Percentiles rank a stretch among this genome's conserved stretches.
These are phyloP conservation scores for Stegostoma tigrinum DNA, from an alignment of 2,113 vertebrate genomes.

Conservation along the genomic window DNA sequence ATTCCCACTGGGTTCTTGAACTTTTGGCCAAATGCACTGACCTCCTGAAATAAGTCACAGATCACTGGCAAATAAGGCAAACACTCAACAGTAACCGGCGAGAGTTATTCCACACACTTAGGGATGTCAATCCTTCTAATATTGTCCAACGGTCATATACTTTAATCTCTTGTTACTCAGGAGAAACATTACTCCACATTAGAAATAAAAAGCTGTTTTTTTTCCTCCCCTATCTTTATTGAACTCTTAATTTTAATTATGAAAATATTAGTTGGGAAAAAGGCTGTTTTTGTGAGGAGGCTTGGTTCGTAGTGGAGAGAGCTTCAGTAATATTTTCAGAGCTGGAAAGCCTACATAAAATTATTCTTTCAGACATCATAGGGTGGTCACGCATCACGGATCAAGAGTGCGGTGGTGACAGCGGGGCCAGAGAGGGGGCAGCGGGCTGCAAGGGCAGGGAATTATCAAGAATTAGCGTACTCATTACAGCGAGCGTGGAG, in stretches of 20 bases:
- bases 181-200: background rate
- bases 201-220: background rate
- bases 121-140: no score
- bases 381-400: background rate
- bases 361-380: background rate
- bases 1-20: slow-evolving; percentile 86
- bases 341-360: background rate
- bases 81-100: background rate
- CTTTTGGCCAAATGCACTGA: slow-evolving; percentile 65
- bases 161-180: background rate
- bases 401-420: no score
- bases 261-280: background rate
- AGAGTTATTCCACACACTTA: background rate
- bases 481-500: no score
- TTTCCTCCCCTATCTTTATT: background rate
- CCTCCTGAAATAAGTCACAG: slow-evolving; percentile 58
- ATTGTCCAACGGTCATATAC: background rate
- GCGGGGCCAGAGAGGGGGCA: no score
- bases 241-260: background rate
- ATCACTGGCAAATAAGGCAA: background rate
- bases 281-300: background rate
- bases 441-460: no score
- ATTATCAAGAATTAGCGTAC: no score
- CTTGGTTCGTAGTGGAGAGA: background rate
- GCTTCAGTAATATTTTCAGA: background rate